Conservation (phyloP, 2,113 vertebrate species). For the Scomber japonicus region DNA sequence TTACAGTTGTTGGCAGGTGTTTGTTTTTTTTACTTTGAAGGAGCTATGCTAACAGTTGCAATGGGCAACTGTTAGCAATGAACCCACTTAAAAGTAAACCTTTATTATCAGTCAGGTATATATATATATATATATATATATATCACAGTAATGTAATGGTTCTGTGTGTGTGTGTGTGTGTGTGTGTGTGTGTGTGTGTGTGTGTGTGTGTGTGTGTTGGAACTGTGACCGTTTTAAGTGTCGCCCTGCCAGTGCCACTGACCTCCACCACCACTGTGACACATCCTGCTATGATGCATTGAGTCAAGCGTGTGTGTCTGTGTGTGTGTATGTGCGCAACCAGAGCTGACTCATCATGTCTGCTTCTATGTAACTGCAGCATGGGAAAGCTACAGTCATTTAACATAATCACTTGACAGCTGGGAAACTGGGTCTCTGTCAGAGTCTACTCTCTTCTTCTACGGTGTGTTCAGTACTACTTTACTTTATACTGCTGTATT, state of each 20-base stretch:
- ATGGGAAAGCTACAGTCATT: slow-evolving; percentile 13
- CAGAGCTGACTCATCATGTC: slow-evolving; percentile 48
- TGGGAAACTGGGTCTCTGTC: background rate
- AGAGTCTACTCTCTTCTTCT: background rate
- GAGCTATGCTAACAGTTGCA: no score
- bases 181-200: no score
- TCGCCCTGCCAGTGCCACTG: slow-evolving; percentile 21
- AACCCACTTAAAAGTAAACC: no score
- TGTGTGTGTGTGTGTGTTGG: background rate
- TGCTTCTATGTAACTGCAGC: slow-evolving; percentile 4
- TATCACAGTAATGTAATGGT: no score
- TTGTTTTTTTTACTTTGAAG: no score
- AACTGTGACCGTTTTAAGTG: slow-evolving; percentile 23
- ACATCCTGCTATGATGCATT: slow-evolving; percentile 43
- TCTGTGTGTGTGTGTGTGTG: no score
- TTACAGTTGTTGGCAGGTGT: no score
- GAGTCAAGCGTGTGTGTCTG: slow-evolving; percentile 22
- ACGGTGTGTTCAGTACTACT: background rate
- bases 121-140: no score
- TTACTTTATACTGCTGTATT: no score
- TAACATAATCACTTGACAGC: background rate
- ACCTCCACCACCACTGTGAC: slow-evolving; percentile 18
- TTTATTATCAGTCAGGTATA: no score
- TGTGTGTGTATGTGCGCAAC: slow-evolving; percentile 8
- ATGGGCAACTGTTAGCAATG: no score